Percentiles rank a stretch among this genome's conserved stretches.
Evolutionary conservation across 2,797 vertebrate species (phyloP).

Genomic region (Graptemys geographica): DNA sequence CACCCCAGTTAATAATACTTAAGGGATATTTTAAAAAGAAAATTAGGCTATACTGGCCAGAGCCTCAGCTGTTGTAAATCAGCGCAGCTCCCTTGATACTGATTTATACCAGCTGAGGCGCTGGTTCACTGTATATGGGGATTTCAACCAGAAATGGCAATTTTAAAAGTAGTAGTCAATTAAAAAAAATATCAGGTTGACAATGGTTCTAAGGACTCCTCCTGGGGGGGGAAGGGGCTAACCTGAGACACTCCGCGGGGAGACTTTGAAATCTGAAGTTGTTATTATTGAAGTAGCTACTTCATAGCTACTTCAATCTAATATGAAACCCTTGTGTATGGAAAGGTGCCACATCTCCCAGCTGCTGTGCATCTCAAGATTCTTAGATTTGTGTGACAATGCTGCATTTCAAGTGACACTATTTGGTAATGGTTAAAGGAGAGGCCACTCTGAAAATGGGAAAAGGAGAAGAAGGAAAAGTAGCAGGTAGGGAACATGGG

Average conservation of each 20-base stretch:
- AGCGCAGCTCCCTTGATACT: not conserved
- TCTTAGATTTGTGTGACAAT: not conserved
- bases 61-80: not conserved
- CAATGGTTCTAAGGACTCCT: not conserved
- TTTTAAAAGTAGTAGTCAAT: not conserved
- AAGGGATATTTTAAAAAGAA: constrained; percentile 5
- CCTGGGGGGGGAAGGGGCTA: accelerated
- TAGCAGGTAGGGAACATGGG: not conserved
- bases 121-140: not conserved
- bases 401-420: not conserved
- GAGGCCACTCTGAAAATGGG: not conserved
- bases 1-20: not conserved
- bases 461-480: not conserved
- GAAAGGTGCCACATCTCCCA: not conserved
- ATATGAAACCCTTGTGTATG: not conserved
- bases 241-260: not conserved
- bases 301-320: not conserved
- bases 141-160: not conserved
- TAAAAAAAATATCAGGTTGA: not conserved
- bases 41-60: not conserved
- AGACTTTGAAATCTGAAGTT: not conserved
- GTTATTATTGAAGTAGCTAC: not conserved
- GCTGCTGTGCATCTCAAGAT: not conserved
- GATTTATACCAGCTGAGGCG: not conserved
- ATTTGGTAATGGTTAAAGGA: not conserved